Evolutionary conservation across 2,113 vertebrate species (phyloP).

Genomic region (Patagioenas fasciata): DNA sequence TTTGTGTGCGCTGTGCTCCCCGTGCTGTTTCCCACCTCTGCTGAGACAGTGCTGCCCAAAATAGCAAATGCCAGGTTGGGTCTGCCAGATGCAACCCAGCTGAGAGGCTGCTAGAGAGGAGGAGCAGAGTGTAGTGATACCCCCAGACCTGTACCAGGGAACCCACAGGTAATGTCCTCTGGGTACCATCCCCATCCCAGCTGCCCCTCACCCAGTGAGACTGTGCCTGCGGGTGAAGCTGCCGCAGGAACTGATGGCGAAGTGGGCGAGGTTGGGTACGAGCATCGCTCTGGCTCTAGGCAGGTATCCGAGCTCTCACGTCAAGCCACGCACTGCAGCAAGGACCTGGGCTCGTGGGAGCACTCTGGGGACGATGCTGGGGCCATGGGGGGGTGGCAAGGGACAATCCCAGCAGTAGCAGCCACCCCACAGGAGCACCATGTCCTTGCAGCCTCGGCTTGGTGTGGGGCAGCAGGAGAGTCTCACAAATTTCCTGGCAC

Average conservation of each 20-base stretch:
- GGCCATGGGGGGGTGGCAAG: rapidly evolving
- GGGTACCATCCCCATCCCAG: not conserved
- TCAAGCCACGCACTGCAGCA: not conserved
- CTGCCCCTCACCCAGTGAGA: rapidly evolving
- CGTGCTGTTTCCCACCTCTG: not conserved
- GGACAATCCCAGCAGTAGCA: rapidly evolving
- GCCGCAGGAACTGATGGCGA: rapidly evolving
- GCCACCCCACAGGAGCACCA: not conserved
- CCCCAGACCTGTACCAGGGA: not conserved
- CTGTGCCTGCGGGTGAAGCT: not conserved
- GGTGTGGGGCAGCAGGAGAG: rapidly evolving
- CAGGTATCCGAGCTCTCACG: rapidly evolving
- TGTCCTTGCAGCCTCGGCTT: not conserved
- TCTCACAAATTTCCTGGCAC: not conserved
- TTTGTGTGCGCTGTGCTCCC: not conserved
- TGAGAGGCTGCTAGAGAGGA: not conserved
- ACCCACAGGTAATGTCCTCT: not conserved
- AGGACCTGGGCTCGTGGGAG: not conserved
- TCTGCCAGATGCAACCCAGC: not conserved
- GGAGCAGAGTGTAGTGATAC: not conserved
- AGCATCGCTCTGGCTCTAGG: not conserved
- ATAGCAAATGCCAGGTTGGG: not conserved
- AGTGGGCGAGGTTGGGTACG: not conserved
- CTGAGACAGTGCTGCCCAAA: not conserved
- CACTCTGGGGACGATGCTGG: rapidly evolving